Evolutionary conservation across 1,140 invertebrate genomes (phyloP).

Genomic region (Zaprionus lachaisei): DNA sequence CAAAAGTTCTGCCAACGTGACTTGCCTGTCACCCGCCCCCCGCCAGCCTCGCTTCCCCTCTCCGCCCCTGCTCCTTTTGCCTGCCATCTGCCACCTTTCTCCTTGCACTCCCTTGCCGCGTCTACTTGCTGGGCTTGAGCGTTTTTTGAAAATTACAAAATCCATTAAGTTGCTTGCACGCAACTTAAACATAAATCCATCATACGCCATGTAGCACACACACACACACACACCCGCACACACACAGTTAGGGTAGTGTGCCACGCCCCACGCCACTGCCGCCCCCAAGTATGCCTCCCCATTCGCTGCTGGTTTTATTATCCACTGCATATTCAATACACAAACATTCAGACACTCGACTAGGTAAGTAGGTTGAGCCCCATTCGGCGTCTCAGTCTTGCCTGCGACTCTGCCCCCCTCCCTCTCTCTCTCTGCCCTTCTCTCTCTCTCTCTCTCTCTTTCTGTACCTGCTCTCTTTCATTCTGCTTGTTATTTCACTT

Average conservation of each 20-base stretch:
- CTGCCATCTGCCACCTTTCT: background rate
- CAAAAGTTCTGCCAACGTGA: slow-evolving; percentile 61
- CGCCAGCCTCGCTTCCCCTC: too few relatives aligned
- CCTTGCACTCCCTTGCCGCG: background rate
- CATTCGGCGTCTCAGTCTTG: slow-evolving; percentile 29
- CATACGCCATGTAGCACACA: slow-evolving; percentile 78
- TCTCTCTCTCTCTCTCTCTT: slow-evolving; percentile 1
- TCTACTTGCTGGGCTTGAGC: slow-evolving; percentile 40
- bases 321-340: slow-evolving; percentile 77
- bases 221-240: slow-evolving; percentile 37
- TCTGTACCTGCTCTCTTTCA: background rate
- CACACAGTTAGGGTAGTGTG: slow-evolving; percentile 33
- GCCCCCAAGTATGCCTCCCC: slow-evolving; percentile 21
- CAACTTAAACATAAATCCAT: slow-evolving; percentile 83
- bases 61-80: background rate
- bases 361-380: slow-evolving; percentile 77
- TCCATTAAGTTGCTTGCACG: slow-evolving; percentile 83
- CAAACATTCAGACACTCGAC: slow-evolving; percentile 79
- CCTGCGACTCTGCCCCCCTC: slow-evolving; percentile 7
- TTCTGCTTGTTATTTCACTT: slow-evolving; percentile 14
- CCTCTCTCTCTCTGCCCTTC: background rate
- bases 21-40: slow-evolving; percentile 26
- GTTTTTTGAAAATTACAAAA: slow-evolving; percentile 75
- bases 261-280: slow-evolving; percentile 50
- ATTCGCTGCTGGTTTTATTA: slow-evolving; percentile 68